Conservation (phyloP, 2,888 invertebrate species). For the Trichogramma dendrolimi region DNA sequence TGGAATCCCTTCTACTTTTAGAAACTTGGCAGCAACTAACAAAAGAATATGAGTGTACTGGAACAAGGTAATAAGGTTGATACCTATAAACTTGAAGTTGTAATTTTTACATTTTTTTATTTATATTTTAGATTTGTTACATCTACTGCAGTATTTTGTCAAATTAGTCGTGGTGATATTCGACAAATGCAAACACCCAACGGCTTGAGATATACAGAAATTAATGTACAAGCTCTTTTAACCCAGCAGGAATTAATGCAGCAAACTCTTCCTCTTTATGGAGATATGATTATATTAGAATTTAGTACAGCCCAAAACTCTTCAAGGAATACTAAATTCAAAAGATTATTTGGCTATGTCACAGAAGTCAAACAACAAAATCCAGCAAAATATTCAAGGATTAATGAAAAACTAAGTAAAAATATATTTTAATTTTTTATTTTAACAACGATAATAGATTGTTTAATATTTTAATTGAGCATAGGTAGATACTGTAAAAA, state of each 20-base stretch:
- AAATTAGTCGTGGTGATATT: conserved; percentile 17
- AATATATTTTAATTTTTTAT: background rate
- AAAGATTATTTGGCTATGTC: conserved; percentile 26
- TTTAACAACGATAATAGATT: conserved; percentile 1
- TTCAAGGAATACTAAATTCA: conserved; percentile 8
- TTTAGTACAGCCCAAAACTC: conserved; percentile 26
- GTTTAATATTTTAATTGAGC: background rate
- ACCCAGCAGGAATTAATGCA: conserved; percentile 32
- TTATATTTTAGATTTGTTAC: conserved; percentile 18
- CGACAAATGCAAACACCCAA: conserved; percentile 21
- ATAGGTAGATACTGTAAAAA: conserved; percentile 31
- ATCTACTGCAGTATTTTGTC: conserved; percentile 16
- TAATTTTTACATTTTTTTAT: background rate
- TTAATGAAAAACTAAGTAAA: background rate
- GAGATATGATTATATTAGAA: conserved; percentile 44
- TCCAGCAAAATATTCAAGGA: conserved; percentile 16
- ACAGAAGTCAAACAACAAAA: conserved; percentile 21
- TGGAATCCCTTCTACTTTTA: conserved; percentile 59
- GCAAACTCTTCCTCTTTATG: conserved; percentile 37
- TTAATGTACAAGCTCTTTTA: conserved; percentile 35
- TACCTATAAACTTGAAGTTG: too few species aligned
- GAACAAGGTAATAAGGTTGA: conserved; percentile 14
- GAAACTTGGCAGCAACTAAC: conserved; percentile 60
- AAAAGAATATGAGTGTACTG: conserved; percentile 37
- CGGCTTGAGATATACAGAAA: conserved; percentile 17